These are phyloP conservation scores for Corythaixoides concolor DNA, from an alignment of 2,113 vertebrate genomes.

Conservation along the genomic window DNA sequence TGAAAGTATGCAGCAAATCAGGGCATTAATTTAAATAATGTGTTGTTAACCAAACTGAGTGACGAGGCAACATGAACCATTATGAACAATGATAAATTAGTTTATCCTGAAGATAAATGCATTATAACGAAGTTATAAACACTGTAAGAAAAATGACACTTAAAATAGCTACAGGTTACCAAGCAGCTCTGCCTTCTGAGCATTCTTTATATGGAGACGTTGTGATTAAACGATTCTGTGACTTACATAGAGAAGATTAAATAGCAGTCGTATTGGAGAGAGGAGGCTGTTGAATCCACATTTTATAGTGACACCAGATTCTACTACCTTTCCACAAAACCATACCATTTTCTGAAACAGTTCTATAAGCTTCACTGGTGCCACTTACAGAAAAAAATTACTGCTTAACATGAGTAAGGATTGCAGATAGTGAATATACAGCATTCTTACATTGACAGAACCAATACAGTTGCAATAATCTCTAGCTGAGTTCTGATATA, in stretches of 20 bases:
- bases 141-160: neutral
- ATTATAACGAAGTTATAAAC: neutral
- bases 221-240: neutral
- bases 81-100: neutral
- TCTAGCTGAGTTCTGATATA: neutral
- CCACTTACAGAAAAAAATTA: neutral
- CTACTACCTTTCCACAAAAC: neutral
- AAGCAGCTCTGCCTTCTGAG: neutral
- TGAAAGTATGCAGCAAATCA: neutral
- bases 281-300: neutral
- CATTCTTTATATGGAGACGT: neutral
- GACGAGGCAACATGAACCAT: neutral
- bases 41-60: neutral
- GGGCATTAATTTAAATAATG: conserved; percentile 19
- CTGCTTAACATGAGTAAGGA: neutral
- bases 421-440: neutral
- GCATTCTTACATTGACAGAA: neutral
- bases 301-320: neutral
- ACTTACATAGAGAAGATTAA: neutral
- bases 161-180: neutral
- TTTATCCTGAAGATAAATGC: neutral
- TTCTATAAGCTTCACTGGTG: neutral
- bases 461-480: neutral
- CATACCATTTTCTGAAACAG: neutral
- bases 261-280: neutral